Evolutionary conservation across 2,113 vertebrate species (phyloP), one percentile per base, ranked within the genome.

Genomic region (Proterorhinus semilunaris): DNA sequence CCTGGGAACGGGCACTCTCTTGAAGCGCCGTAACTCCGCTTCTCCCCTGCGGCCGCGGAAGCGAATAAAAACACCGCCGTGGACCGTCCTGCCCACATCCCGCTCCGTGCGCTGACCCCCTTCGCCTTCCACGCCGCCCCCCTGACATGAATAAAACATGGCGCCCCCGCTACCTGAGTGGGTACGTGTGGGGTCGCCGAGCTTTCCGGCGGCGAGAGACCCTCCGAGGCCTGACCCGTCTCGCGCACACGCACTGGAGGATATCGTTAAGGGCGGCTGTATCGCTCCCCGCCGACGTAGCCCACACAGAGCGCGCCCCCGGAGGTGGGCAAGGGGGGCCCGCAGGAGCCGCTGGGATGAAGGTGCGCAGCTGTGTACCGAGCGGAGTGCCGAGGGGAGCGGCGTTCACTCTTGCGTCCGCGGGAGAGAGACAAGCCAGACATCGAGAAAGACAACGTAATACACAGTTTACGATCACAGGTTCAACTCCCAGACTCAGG

Each of bases 141-240:
- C 55, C 78, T 80, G 80, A 85, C 27, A 87, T 90, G 87, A 89
- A 90, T 89, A 88, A 89, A 72, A 78, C 81, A 90, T 89, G 73
- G 76, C 66, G 73, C 82, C 84, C 87, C 75, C 76, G 47, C 80
- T 89, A 89, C 89, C 89, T 90, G 76, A 79, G 81, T 90, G 76
- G 78, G 81, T 71, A 53, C 71, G 72, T 74, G 79, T 46, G 51
- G 62, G 85, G 88, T 87, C 59, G 62, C 11, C n/a, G 65, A 76
- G 78, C 85, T 63, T 63, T 62, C 82, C 79, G 81, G 82, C 59
- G 79, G 76, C 69, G 46, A 2, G 5, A 8, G 81, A 71, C 81
- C 81, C 27, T 79, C 79, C 47, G 81, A 80, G 88, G 82, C 80
- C 62, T 85, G 87, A 87, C 82, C 80, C 80, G 46, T 66, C 66